Conservation (phyloP, 2,888 invertebrate species). For the Pelosia muscerda region DNA sequence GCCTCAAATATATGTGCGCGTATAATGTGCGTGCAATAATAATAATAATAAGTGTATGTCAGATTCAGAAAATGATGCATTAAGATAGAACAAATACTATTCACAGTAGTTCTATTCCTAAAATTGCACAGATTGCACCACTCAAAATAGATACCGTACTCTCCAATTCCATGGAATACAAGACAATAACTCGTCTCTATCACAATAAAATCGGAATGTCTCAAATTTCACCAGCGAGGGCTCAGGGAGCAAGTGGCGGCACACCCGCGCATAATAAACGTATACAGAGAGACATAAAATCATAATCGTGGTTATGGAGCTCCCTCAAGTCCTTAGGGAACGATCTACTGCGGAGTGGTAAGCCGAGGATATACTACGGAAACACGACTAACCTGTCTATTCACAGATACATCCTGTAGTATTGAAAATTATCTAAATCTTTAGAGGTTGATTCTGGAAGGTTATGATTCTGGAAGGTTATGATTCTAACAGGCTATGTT, state of each 20-base stretch:
- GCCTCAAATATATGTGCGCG: no score
- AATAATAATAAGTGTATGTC: no score
- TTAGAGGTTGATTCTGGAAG: no score
- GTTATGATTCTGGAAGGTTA: no score
- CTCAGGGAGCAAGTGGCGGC: conserved; percentile 18
- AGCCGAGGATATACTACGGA: conserved; percentile 19
- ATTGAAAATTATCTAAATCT: no score
- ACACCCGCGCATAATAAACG: conserved; percentile 30
- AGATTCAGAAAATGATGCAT: no score
- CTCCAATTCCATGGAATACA: not conserved
- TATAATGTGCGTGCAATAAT: no score
- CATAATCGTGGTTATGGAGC: conserved; percentile 43
- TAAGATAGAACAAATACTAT: no score
- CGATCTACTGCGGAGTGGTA: conserved; percentile 20
- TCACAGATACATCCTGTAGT: not conserved
- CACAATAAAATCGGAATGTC: conserved; percentile 9
- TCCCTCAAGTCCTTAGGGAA: conserved; percentile 35
- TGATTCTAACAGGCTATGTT: no score
- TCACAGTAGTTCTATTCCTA: not conserved
- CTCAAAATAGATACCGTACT: not conserved
- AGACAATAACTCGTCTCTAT: conserved; percentile 1
- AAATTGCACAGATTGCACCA: not conserved
- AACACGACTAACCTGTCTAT: conserved; percentile 19
- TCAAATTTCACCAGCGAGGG: conserved; percentile 12
- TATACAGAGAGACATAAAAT: conserved; percentile 45